These are phyloP conservation scores for Sorex maritimensis DNA, from an alignment of 2,797 vertebrate species.

Conservation along the genomic window DNA sequence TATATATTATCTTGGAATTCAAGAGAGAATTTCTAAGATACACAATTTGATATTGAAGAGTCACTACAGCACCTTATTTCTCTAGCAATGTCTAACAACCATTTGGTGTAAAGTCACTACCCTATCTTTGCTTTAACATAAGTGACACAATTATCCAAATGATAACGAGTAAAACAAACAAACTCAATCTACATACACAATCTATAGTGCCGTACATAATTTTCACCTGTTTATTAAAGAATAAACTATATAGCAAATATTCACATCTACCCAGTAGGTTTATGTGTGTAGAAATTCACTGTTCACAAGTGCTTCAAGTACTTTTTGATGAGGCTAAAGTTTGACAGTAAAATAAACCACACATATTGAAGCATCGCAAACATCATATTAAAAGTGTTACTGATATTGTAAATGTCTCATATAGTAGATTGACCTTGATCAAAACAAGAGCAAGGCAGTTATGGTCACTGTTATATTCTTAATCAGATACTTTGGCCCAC, in stretches of 20 bases:
- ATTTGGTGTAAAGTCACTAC: background rate
- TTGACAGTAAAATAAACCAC: slow-evolving; percentile 9
- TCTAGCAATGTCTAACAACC: background rate
- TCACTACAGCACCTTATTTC: background rate
- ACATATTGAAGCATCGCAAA: background rate
- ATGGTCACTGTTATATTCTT: background rate
- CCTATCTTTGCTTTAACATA: slow-evolving; percentile 21
- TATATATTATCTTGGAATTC: background rate
- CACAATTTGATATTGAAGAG: background rate
- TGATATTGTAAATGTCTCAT: slow-evolving; percentile 34
- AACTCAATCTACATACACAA: background rate
- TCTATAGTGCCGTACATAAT: background rate
- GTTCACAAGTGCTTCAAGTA: background rate
- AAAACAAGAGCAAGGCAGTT: slow-evolving; percentile 62
- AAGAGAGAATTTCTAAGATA: background rate
- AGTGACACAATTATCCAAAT: background rate
- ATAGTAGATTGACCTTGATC: background rate
- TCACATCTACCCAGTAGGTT: slow-evolving; percentile 17
- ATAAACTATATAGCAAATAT: background rate
- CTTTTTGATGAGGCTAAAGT: slow-evolving; percentile 47
- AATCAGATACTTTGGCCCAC: background rate
- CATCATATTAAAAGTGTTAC: background rate
- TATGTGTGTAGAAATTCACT: background rate
- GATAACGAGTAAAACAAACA: background rate
- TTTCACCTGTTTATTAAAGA: background rate